These are phyloP conservation scores for Falco naumanni DNA, from an alignment of 2,797 vertebrate genomes.

Conservation along the genomic window DNA sequence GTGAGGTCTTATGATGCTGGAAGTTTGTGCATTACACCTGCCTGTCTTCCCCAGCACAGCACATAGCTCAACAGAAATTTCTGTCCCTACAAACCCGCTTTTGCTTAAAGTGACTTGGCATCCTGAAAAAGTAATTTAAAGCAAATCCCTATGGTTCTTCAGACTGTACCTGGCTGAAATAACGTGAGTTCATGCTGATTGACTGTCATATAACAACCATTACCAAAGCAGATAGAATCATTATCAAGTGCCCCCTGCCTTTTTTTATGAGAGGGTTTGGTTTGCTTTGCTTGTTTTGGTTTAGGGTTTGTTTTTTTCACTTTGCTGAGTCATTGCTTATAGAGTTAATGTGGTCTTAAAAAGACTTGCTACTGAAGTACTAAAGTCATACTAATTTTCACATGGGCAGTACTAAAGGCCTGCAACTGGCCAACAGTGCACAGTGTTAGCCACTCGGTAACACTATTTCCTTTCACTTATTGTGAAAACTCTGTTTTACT, in stretches of 20 bases:
- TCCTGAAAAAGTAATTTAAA: constrained; percentile 14
- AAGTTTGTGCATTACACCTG: neutral
- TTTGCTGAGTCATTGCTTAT: constrained; percentile 14
- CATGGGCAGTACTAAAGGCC: constrained; percentile 29
- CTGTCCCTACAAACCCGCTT: neutral
- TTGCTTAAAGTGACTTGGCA: neutral
- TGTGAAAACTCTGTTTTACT: constrained; percentile 74
- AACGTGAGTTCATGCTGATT: neutral
- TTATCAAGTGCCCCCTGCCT: neutral
- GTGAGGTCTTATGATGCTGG: neutral
- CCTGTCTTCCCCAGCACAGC: neutral
- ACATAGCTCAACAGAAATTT: neutral
- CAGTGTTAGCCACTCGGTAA: neutral
- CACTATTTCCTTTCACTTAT: constrained; percentile 62
- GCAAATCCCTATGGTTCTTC: neutral
- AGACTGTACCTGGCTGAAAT: neutral
- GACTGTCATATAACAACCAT: neutral
- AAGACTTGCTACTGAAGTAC: neutral
- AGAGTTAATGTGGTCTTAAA: neutral
- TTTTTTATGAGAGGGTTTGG: neutral
- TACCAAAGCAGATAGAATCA: neutral
- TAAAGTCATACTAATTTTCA: constrained; percentile 49
- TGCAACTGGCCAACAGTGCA: neutral
- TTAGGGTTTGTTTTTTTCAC: neutral
- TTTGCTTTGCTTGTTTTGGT: neutral